A percentile compares a stretch with the other conserved stretches of the same genome.
Conservation (phyloP, 2,888 invertebrate species). For the Lochmaea crataegi region DNA sequence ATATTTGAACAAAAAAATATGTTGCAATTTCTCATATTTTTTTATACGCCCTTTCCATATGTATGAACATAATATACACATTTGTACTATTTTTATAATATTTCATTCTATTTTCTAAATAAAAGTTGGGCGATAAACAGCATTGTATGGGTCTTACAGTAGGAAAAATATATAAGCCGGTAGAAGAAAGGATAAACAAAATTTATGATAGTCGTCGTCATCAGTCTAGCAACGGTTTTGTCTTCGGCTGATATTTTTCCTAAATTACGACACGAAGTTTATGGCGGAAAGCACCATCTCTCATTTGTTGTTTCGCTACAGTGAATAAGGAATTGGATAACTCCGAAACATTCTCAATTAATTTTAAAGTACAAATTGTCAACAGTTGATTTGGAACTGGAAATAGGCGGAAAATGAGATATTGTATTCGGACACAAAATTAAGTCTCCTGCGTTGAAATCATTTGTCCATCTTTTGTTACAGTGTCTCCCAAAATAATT, state of each 20-base stretch:
- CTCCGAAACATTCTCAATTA: background rate
- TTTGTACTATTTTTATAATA: too few species aligned
- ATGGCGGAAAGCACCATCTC: background rate
- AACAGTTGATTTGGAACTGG: background rate
- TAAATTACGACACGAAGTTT: background rate
- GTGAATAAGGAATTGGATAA: background rate
- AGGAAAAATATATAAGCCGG: background rate
- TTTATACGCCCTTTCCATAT: too few species aligned
- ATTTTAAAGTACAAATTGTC: constrained; percentile 2
- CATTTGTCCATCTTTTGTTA: too few species aligned
- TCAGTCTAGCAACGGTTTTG: background rate
- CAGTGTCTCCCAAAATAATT: too few species aligned
- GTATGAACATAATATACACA: too few species aligned
- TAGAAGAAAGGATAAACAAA: background rate
- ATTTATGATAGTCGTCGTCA: background rate
- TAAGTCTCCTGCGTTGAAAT: too few species aligned
- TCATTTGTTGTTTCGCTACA: background rate
- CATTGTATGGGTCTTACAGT: background rate
- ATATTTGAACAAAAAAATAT: too few species aligned
- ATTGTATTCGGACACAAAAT: background rate
- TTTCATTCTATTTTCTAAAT: too few species aligned
- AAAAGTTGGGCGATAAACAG: too few species aligned
- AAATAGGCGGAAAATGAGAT: background rate
- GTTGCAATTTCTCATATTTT: too few species aligned
- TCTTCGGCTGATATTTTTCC: constrained; percentile 3